Evolutionary conservation across 1,140 invertebrate species (phyloP).

Genomic region (Eciton burchellii): DNA sequence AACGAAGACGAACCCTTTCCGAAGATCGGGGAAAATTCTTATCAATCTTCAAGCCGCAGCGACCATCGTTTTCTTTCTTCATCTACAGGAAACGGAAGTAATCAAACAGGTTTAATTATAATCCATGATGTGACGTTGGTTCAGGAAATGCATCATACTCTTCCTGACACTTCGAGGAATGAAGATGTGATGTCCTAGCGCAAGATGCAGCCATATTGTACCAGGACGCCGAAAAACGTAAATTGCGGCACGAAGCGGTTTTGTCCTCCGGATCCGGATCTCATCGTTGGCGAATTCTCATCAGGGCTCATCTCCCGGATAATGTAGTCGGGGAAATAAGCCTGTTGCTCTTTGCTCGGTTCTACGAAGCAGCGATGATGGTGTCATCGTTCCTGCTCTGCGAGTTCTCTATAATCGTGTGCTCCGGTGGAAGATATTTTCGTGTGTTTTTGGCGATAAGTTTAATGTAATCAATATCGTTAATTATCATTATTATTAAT

Average conservation of each 20-base stretch:
- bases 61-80: not conserved
- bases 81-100: conserved; percentile 13
- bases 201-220: conserved; percentile 75
- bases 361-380: not conserved
- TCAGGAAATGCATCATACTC: not conserved
- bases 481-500: not conserved
- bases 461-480: conserved; percentile 5
- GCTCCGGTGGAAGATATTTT: too few relatives aligned
- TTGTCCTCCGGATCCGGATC: conserved; percentile 32
- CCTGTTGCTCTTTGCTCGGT: conserved; percentile 30
- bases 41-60: not conserved
- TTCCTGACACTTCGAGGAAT: not conserved
- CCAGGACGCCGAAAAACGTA: conserved; percentile 49
- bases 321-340: conserved; percentile 26
- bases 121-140: not conserved
- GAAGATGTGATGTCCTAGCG: conserved; percentile 54
- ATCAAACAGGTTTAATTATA: not conserved
- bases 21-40: conserved; percentile 24
- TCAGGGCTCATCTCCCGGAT: not conserved
- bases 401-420: too few relatives aligned
- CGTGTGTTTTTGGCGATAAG: not conserved
- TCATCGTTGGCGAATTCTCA: not conserved
- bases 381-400: too few relatives aligned
- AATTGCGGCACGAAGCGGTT: not conserved
- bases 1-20: conserved; percentile 16